A percentile compares a stretch with the other conserved stretches of the same genome.
phyloP scores from a whole-genome alignment of 2,888 invertebrate genomes.

The Minunthozetes semirufus region DNA sequence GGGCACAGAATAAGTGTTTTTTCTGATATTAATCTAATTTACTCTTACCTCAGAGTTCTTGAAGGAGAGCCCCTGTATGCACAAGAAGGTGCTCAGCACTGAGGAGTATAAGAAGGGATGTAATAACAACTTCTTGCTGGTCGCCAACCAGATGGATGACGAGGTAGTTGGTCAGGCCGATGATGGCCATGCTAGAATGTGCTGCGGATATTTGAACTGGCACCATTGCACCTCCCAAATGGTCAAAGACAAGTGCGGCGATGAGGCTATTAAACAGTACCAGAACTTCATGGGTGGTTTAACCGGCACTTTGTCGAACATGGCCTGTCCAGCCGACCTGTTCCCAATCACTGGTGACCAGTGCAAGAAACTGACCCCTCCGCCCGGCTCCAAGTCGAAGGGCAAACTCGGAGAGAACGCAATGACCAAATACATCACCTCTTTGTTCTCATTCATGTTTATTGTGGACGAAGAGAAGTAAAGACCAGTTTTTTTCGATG shows the following conservation, averaged over 20 bases:
- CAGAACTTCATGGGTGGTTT: slow-evolving; percentile 27
- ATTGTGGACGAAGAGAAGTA: neutral
- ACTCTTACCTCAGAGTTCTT: slow-evolving; percentile 6
- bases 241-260: slow-evolving; percentile 31
- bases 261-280: slow-evolving; percentile 19
- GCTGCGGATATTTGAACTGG: slow-evolving; percentile 33
- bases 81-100: slow-evolving; percentile 34
- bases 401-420: slow-evolving; percentile 35
- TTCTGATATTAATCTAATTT: neutral
- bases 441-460: slow-evolving; percentile 34
- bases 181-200: slow-evolving; percentile 11
- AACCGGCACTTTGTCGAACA: slow-evolving; percentile 30
- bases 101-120: slow-evolving; percentile 31
- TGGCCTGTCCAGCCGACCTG: slow-evolving; percentile 30
- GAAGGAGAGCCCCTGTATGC: slow-evolving; percentile 34
- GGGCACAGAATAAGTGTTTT: too few species aligned
- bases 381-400: slow-evolving; percentile 25
- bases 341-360: neutral
- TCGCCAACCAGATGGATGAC: slow-evolving; percentile 26
- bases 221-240: slow-evolving; percentile 18
- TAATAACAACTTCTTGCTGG: slow-evolving; percentile 34
- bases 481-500: neutral
- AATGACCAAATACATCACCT: slow-evolving; percentile 34
- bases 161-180: slow-evolving; percentile 1
- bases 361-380: slow-evolving; percentile 22